These are phyloP conservation scores for Drosophila neonasuta DNA, from an alignment of 2,888 invertebrate species.

Conservation along the genomic window DNA sequence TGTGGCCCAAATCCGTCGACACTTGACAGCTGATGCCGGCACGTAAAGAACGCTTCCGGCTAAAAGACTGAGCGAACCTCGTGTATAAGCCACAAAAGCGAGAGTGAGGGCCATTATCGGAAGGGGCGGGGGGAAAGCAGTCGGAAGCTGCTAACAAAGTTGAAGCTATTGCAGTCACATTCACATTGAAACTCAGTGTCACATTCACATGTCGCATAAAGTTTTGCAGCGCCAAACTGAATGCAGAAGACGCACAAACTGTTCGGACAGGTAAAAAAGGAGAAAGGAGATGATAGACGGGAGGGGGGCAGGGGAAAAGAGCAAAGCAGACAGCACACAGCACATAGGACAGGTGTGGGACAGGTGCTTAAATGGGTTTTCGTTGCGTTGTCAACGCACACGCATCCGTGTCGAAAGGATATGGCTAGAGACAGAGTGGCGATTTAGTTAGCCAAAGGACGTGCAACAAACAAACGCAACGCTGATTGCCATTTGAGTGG, in stretches of 20 bases:
- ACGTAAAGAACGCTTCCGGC: constrained; percentile 69
- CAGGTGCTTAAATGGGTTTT: constrained; percentile 71
- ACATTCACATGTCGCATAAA: constrained; percentile 38
- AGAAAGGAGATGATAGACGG: neutral
- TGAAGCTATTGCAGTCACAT: constrained; percentile 34
- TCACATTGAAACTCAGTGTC: constrained; percentile 4
- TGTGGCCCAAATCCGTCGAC: constrained; percentile 66
- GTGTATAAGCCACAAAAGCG: constrained; percentile 24
- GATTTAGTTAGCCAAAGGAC: constrained; percentile 48
- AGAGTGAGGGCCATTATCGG: neutral
- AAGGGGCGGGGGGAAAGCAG: neutral
- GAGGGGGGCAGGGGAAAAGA: neutral
- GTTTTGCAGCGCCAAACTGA: constrained; percentile 31
- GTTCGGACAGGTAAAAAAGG: constrained; percentile 42
- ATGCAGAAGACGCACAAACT: constrained; percentile 14
- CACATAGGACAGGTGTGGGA: constrained; percentile 1
- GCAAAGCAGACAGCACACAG: neutral
- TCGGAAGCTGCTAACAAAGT: constrained; percentile 68
- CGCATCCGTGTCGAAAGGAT: constrained; percentile 9
- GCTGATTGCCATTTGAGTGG: constrained; percentile 68
- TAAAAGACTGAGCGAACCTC: constrained; percentile 22
- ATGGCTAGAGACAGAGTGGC: constrained; percentile 7
- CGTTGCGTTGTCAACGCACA: constrained; percentile 35
- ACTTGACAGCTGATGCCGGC: constrained; percentile 66
- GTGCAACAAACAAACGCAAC: constrained; percentile 54